phyloP scores from a whole-genome alignment of 2,888 invertebrate genomes.

The Cyclophora punctaria region DNA sequence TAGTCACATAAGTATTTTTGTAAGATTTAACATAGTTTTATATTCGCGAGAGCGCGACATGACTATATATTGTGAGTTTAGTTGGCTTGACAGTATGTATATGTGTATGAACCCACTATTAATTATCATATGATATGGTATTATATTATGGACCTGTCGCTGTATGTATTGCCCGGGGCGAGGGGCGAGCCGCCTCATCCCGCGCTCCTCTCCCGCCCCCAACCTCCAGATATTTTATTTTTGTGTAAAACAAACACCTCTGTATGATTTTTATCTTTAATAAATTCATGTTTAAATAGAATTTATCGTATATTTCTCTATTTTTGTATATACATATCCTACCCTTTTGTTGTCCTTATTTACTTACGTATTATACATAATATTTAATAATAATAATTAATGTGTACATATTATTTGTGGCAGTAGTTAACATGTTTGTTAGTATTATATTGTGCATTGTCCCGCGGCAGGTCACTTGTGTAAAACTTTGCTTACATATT shows the following conservation, averaged over 20 bases:
- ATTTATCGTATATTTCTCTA: conserved; percentile 73
- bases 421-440: conserved; percentile 59
- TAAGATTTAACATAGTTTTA: conserved; percentile 73
- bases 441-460: conserved; percentile 55
- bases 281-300: conserved; percentile 75
- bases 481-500: conserved; percentile 54
- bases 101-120: conserved; percentile 55
- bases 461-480: conserved; percentile 56
- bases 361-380: conserved; percentile 56
- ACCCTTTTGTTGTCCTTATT: conserved; percentile 59
- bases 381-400: conserved; percentile 26
- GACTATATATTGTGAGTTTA: conserved; percentile 69
- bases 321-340: conserved; percentile 63
- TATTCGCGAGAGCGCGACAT: conserved; percentile 70
- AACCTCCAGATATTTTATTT: conserved; percentile 71
- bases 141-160: conserved; percentile 70
- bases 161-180: conserved; percentile 48
- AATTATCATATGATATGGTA: conserved; percentile 66
- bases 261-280: conserved; percentile 74
- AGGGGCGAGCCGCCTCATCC: conserved; percentile 35
- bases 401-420: conserved; percentile 60
- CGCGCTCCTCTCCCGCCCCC: conserved; percentile 38
- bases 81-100: conserved; percentile 72
- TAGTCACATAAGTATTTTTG: conserved; percentile 74
- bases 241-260: conserved; percentile 68